Evolutionary conservation across 1,140 invertebrate genomes (phyloP), one percentile per base, ranked within the genome.

Genomic region (Nasonia giraulti): DNA sequence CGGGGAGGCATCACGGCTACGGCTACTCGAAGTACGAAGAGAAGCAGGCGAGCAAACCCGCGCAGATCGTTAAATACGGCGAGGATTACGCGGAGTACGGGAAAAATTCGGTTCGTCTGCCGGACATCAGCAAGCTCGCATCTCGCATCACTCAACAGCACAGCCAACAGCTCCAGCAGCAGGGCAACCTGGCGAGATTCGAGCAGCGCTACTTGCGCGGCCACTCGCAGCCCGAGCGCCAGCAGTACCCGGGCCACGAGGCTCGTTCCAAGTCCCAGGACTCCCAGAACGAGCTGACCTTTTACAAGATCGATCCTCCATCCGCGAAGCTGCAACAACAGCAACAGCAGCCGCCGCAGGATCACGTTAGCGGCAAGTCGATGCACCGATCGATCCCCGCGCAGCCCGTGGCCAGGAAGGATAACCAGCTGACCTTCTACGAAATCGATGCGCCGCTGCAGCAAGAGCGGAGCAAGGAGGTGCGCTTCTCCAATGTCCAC

Each of bases 171-270:
- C 77, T 66, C 2, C 47, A 62, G 40, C 83, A 89, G 44, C 87
- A 84, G 4, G 17, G 73, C 20, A 74, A 74, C n/a, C 10, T 79
- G 17, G 82, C 69, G 2, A 87, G 87, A 81, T 84, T 84, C 74
- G 89, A 89, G 50, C 89, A 90, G 44, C 88, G 90, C 17, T 89
- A 89, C 71, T 71, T 88, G 12, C 83, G 92, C 23, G 92, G 91
- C 80, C 91, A 92, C 69, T 92, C 91, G 68, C 92, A 93, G 82
- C 91, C 92, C 6, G 92, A 92, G 82, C 87, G 89, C 68, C 91
- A 91, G 83, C 89, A 92, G 37, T 85, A 91, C 75, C 87, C 85
- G 12, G 86, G 83, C 8, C 88, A 90, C 73, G 92, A 92, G 81
- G 74, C 87, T 1, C 87, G 92, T 14, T 92, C 92, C 11, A 93